phyloP scores from a whole-genome alignment of 2,888 invertebrate species.

The Drosophila multiciliata region DNA sequence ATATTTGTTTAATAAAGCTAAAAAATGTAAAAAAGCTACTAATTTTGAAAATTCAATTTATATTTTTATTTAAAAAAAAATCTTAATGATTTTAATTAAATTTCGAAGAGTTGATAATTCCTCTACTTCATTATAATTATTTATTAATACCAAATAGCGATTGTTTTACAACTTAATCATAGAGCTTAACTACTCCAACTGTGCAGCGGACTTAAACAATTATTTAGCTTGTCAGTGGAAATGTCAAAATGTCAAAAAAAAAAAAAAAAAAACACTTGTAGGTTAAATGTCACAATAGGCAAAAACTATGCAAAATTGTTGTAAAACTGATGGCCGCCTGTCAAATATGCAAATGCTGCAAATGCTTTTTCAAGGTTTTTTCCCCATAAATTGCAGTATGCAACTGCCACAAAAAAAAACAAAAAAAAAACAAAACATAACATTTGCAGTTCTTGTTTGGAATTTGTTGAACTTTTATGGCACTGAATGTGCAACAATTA shows the following conservation, averaged over 20 bases:
- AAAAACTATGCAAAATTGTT: slow-evolving; percentile 37
- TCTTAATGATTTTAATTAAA: too few relatives aligned
- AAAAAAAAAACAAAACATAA: too few relatives aligned
- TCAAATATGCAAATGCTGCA: slow-evolving; percentile 70
- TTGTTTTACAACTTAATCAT: background rate
- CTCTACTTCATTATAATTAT: background rate
- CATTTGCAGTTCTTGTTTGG: slow-evolving; percentile 39
- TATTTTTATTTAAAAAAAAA: too few relatives aligned
- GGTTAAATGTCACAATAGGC: slow-evolving; percentile 57
- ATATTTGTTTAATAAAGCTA: background rate
- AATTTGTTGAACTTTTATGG: slow-evolving; percentile 13
- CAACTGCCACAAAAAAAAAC: slow-evolving; percentile 32
- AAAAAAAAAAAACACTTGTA: slow-evolving; percentile 20
- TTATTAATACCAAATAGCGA: background rate
- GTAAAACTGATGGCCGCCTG: slow-evolving; percentile 52
- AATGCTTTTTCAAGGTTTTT: slow-evolving; percentile 29
- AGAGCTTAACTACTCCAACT: background rate
- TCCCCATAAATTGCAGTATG: slow-evolving; percentile 16
- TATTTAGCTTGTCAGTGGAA: slow-evolving; percentile 34
- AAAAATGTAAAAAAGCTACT: fast-evolving
- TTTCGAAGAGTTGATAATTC: too few relatives aligned
- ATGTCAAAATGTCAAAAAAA: slow-evolving; percentile 65
- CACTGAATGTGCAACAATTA: slow-evolving; percentile 59
- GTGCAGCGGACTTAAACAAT: slow-evolving; percentile 9
- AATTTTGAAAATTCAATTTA: background rate